Base-by-base conservation (phyloP, 2,113 vertebrate species). In the Pachypanchax playfairii region DNA sequence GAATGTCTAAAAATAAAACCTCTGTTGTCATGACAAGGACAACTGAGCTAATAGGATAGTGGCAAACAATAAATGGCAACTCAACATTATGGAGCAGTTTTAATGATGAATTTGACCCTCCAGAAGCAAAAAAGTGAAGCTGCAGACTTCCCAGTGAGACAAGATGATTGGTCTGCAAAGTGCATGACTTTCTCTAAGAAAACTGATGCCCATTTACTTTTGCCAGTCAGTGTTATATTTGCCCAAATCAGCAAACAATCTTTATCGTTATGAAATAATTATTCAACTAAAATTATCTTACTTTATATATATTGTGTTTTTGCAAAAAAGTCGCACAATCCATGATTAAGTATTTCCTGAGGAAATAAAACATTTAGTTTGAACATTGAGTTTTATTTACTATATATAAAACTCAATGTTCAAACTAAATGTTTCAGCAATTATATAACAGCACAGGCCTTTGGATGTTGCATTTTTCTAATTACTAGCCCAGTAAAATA, bases 1-100 rank as follows among this genome's bases (percentile, higher is more conserved):
- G n/a, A n/a, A n/a, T n/a, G n/a, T n/a, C n/a, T n/a, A n/a, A n/a
- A n/a, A 33, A 33, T 10, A 33, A 10, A 4, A 33, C 31, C 7
- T 57, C 61, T 57, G 60, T 49, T 22, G 26, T 52, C 29, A 4
- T 13, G 13, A 15, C 17, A 39, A 50, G 70, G 26, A 48, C 15
- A 47, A 35, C 20, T 15, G n/a, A 47, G 22, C 24, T 28, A 2
- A 59, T 24, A 35, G 20, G 15, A 29, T 22, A 2, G 22, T 33
- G 28, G 15, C 38, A 41, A 31, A 49, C 20, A 29, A 26, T 33
- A 50, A 29, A 13, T 3, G 12, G 38, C 21, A 53, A 21, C 13
- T 5, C 6, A 5, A 7, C 21, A 22, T 24, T n/a, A 31, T 51
- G n/a, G 21, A 8, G 2, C 14, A 15, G 21, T 25, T 9, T 9